These are phyloP conservation scores for Sylvilagus floridanus DNA, from an alignment of 2,797 vertebrate species.

Conservation along the genomic window DNA sequence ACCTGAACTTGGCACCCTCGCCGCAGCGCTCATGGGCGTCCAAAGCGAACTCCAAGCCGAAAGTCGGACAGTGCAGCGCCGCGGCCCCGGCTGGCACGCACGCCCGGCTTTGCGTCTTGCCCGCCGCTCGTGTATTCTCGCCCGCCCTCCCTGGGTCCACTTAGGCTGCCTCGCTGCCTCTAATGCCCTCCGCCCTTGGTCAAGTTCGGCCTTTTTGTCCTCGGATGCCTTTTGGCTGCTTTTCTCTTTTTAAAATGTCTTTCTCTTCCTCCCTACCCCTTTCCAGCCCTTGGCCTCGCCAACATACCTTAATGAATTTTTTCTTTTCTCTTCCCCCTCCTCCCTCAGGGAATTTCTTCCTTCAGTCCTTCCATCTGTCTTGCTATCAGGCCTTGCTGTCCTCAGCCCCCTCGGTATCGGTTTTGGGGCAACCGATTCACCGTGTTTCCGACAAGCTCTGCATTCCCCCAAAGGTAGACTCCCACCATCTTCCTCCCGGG, in stretches of 20 bases:
- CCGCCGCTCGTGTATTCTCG: background rate
- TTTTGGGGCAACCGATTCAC: background rate
- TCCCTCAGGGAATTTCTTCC: background rate
- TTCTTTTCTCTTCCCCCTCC: background rate
- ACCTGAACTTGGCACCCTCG: background rate
- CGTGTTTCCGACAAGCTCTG: background rate
- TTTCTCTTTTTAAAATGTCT: no score
- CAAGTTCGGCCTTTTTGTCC: background rate
- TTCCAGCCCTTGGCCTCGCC: background rate
- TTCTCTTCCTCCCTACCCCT: background rate
- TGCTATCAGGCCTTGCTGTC: background rate
- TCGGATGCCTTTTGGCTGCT: background rate
- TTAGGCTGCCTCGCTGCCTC: background rate
- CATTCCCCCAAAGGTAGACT: background rate
- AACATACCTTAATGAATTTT: background rate
- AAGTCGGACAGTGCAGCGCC: background rate
- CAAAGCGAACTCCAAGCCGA: background rate
- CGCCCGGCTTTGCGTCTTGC: constrained; percentile 4
- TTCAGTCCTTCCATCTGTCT: background rate
- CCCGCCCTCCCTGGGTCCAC: background rate
- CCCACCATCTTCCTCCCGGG: background rate
- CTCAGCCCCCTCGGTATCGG: background rate
- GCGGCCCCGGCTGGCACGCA: background rate
- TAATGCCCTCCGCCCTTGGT: background rate
- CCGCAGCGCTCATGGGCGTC: background rate